phyloP scores from a whole-genome alignment of 1,140 invertebrate species.

The Pteromalus puparum region DNA sequence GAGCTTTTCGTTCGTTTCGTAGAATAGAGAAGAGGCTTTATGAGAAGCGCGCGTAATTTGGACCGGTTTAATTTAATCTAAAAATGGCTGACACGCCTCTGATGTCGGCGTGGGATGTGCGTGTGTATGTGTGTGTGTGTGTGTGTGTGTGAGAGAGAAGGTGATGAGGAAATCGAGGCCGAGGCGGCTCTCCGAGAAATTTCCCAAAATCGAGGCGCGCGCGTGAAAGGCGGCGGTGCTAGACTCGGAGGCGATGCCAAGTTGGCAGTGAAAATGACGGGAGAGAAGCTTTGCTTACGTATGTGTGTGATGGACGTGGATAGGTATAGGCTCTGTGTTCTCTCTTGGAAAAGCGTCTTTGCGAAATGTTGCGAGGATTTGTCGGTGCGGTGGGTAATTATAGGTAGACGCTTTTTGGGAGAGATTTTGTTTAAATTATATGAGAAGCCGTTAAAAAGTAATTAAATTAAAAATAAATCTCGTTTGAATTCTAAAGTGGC shows the following conservation, averaged over 20 bases:
- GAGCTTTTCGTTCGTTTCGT: neutral
- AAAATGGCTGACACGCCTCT: neutral
- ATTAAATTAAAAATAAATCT: no score
- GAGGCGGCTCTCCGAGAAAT: neutral
- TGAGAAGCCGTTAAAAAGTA: no score
- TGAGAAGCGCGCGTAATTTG: neutral
- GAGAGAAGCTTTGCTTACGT: neutral
- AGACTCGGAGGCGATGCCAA: conserved; percentile 18
- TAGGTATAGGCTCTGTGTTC: no score
- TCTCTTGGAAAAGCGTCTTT: conserved; percentile 17
- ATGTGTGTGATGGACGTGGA: no score
- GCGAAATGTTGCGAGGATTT: neutral
- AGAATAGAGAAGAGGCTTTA: neutral
- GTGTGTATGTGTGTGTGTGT: no score
- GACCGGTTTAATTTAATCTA: neutral
- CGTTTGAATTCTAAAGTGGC: no score
- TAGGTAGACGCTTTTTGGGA: no score
- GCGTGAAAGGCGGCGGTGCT: neutral
- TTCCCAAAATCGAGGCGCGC: conserved; percentile 24
- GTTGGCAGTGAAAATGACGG: conserved; percentile 37
- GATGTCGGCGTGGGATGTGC: neutral
- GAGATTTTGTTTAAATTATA: no score
- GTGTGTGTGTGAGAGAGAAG: neutral
- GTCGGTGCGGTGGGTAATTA: no score
- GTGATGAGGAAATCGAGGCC: conserved; percentile 28